These are phyloP conservation scores for Subacronicta megacephala DNA, from an alignment of 2,888 invertebrate species.

Conservation along the genomic window DNA sequence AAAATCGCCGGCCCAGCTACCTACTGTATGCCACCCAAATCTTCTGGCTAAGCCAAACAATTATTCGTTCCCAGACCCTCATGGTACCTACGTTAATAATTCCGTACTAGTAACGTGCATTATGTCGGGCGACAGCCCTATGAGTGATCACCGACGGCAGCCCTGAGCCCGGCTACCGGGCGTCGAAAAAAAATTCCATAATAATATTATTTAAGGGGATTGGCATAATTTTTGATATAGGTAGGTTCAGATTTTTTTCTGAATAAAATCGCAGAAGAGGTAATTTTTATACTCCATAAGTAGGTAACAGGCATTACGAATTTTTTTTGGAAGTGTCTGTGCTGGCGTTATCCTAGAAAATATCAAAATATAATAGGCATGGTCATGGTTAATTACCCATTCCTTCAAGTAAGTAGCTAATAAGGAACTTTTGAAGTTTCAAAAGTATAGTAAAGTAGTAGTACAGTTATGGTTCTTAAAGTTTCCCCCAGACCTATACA, in stretches of 20 bases:
- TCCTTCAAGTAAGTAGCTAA: too few relatives aligned
- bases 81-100: conserved; percentile 73
- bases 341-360: too few relatives aligned
- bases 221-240: conserved; percentile 26
- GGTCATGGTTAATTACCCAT: too few relatives aligned
- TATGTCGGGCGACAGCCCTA: conserved; percentile 71
- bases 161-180: conserved; percentile 53
- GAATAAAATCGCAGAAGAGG: conserved; percentile 11
- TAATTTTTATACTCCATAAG: conserved; percentile 10
- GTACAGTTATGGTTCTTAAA: too few relatives aligned
- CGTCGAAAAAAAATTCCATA: conserved; percentile 46
- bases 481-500: too few relatives aligned
- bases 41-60: conserved; percentile 49
- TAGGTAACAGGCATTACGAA: too few relatives aligned
- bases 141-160: conserved; percentile 72
- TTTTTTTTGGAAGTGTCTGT: too few relatives aligned
- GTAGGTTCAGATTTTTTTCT: conserved; percentile 26
- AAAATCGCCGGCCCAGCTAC: not conserved
- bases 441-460: too few relatives aligned
- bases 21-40: conserved; percentile 29
- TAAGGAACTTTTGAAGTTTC: too few relatives aligned
- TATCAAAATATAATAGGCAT: too few relatives aligned
- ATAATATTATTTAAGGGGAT: conserved; percentile 25
- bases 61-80: conserved; percentile 53
- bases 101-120: conserved; percentile 74